A percentile compares a stretch with the other conserved stretches of the same genome.
These are phyloP conservation scores for Pogonognathellus flavescens DNA, from an alignment of 1,140 invertebrate species.

Conservation along the genomic window DNA sequence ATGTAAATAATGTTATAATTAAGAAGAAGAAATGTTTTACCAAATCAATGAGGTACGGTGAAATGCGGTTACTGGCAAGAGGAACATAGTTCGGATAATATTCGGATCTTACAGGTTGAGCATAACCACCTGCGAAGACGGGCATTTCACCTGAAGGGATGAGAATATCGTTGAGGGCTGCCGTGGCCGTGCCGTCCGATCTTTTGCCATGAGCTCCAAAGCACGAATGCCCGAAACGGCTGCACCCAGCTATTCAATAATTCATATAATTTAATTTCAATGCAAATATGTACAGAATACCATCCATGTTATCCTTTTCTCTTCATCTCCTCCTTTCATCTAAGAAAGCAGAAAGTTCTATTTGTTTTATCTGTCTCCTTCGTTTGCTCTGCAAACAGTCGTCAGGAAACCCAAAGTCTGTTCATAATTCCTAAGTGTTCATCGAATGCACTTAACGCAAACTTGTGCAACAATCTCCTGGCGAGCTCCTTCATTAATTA, in stretches of 20 bases:
- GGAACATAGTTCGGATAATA: constrained; percentile 28
- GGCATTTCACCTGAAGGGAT: constrained; percentile 36
- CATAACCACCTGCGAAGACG: constrained; percentile 15
- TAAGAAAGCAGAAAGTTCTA: background rate
- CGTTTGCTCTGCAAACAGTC: constrained; percentile 21
- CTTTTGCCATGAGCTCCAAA: constrained; percentile 78
- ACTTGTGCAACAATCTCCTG: background rate
- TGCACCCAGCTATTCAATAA: constrained; percentile 74
- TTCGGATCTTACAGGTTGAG: constrained; percentile 43
- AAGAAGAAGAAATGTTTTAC: constrained; percentile 21
- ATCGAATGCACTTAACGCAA: background rate
- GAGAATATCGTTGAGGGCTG: constrained; percentile 19
- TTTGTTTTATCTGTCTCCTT: constrained; percentile 3
- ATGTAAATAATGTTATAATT: background rate
- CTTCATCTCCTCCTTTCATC: background rate
- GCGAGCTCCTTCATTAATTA: constrained; percentile 27
- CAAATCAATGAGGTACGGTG: constrained; percentile 60
- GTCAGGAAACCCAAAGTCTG: background rate
- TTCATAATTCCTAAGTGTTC: background rate
- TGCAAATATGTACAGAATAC: constrained; percentile 16
- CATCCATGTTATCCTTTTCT: background rate
- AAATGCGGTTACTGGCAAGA: constrained; percentile 36
- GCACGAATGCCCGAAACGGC: constrained; percentile 77
- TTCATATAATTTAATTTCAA: constrained; percentile 31
- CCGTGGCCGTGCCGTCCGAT: constrained; percentile 70